Base-by-base conservation (phyloP, 2,797 vertebrate genomes). In the Poeciliopsis gracilis region DNA sequence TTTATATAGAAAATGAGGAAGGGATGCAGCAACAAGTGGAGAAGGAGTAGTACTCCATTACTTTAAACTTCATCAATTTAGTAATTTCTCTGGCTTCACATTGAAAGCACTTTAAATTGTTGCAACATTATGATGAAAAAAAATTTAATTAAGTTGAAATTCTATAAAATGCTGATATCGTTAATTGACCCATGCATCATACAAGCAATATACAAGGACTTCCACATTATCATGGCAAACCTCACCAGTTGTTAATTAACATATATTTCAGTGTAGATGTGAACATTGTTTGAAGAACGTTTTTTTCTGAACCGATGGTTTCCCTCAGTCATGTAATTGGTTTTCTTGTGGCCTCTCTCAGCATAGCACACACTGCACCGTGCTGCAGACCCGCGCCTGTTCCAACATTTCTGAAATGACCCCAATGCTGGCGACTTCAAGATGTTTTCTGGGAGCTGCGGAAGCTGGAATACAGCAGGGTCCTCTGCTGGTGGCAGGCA, bases 391-490 rank as follows among this genome's bases (percentile, higher is more conserved):
- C 95, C 95, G 95, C 95, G 91, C 84, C 75, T 77, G 87, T 91
- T 96, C 95, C 88, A 92, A 94, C 95, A 95, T 95, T 92, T 96
- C 95, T 96, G 92, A 96, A 96, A 95, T 94, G 95, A 96, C 94
- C 95, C 78, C 91, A 93, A 95, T 94, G 95, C 93, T 91, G 92
- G 93, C 93, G 94, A 85, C 90, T 92, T 86, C 86, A 94, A 86
- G 89, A 88, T 92, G 87, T 90, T 93, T 89, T 86, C 78, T 73
- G 57, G 78, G 80, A 84, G 84, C 83, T 79, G 79, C 84, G 79
- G 85, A 89, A 92, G 91, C 84, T 79, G 86, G 86, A 86, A 89
- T 84, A 85, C 87, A 81, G 89, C 84, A 74, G 67, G 77, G 88
- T 90, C 88, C 89, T 92, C 80, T 87, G 78, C 86, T 86, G 86